Conservation (phyloP, 2,888 invertebrate genomes). For the Drosophila suboccidentalis region DNA sequence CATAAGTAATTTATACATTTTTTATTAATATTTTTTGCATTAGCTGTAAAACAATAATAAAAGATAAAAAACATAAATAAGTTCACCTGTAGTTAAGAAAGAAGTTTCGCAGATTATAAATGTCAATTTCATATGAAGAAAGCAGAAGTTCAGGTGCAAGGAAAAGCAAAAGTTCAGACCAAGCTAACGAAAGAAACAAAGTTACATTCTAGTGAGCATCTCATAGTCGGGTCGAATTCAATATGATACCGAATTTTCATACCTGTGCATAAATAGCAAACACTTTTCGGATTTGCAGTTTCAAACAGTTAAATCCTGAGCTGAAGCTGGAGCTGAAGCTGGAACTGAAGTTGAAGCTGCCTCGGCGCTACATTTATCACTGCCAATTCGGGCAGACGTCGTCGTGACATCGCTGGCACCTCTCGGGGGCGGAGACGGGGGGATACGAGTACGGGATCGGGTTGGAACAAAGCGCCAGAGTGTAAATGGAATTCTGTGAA, state of each 20-base stretch:
- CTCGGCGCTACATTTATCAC: slow-evolving; percentile 74
- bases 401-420: slow-evolving; percentile 57
- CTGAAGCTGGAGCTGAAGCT: slow-evolving; percentile 18
- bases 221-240: not conserved
- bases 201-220: slow-evolving; percentile 1
- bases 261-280: slow-evolving; percentile 77
- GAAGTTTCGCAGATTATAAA: no score
- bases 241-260: slow-evolving; percentile 30
- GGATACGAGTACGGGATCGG: slow-evolving; percentile 16
- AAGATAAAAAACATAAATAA: not conserved
- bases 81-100: no score
- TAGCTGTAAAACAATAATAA: no score
- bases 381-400: slow-evolving; percentile 68
- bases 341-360: slow-evolving; percentile 32
- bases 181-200: not conserved
- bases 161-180: no score
- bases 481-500: slow-evolving; percentile 76
- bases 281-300: slow-evolving; percentile 67
- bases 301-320: slow-evolving; percentile 48
- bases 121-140: not conserved
- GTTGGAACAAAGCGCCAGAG: slow-evolving; percentile 66
- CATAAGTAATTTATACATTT: no score
- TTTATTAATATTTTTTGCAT: no score
- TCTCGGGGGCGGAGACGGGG: slow-evolving; percentile 16
- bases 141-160: no score